phyloP scores from a whole-genome alignment of 2,797 vertebrate species.

The Halcyon leucocephala region DNA sequence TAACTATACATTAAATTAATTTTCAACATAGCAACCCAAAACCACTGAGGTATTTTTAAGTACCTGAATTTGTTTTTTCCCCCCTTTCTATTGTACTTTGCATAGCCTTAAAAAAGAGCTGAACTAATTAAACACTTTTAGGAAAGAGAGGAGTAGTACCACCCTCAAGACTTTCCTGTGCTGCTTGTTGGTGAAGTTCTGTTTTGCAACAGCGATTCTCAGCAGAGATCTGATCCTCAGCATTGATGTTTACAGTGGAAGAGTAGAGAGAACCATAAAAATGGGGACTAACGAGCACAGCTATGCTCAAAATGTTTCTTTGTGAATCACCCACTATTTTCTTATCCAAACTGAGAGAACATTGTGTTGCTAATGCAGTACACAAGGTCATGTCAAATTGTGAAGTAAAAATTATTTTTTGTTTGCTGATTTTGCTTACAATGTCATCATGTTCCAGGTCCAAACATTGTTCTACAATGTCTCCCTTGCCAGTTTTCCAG shows the following conservation, averaged over 20 bases:
- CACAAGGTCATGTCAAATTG: conserved; percentile 29
- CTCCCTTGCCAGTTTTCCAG: background rate
- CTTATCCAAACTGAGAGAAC: conserved; percentile 57
- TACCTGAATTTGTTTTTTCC: background rate
- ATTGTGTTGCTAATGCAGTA: background rate
- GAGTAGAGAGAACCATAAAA: conserved; percentile 33
- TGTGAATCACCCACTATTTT: background rate
- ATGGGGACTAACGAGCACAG: background rate
- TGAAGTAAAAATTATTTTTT: conserved; percentile 1
- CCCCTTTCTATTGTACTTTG: background rate
- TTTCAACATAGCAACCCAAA: background rate
- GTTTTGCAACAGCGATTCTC: background rate
- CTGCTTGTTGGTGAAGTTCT: background rate
- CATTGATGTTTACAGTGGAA: background rate
- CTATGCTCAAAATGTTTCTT: conserved; percentile 37
- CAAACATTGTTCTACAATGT: background rate
- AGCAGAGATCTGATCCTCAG: background rate
- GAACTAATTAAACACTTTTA: background rate
- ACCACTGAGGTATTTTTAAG: background rate
- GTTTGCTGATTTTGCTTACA: conserved; percentile 24
- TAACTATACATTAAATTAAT: background rate
- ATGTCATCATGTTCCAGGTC: background rate
- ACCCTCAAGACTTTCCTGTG: background rate
- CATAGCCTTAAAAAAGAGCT: background rate
- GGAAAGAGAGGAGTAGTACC: background rate